These are phyloP conservation scores for Endotricha flammealis DNA, from an alignment of 2,888 invertebrate genomes.

Conservation along the genomic window DNA sequence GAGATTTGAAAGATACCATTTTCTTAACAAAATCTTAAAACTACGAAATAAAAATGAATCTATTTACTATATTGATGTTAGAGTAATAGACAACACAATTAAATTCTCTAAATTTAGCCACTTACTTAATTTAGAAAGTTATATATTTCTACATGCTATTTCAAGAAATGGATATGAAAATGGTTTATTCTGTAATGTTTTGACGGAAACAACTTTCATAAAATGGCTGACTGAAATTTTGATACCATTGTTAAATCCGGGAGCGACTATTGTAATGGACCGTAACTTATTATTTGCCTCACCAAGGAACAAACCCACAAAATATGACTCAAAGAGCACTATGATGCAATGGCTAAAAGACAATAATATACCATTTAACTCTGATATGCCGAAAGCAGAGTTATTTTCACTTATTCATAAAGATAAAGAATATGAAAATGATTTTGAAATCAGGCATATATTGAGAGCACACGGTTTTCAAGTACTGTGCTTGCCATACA, in stretches of 20 bases:
- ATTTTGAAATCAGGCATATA: slow-evolving; percentile 32
- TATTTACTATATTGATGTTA: slow-evolving; percentile 46
- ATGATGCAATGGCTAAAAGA: slow-evolving; percentile 40
- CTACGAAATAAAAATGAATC: slow-evolving; percentile 19
- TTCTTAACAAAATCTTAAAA: slow-evolving; percentile 35
- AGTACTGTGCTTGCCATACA: slow-evolving; percentile 38
- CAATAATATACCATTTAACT: slow-evolving; percentile 39
- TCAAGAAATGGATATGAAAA: slow-evolving; percentile 28
- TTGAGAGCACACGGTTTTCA: slow-evolving; percentile 41
- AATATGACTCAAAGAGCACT: slow-evolving; percentile 37
- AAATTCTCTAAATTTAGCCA: slow-evolving; percentile 22
- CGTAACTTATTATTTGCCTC: slow-evolving; percentile 27
- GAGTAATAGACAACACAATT: slow-evolving; percentile 25
- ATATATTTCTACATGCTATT: slow-evolving; percentile 33
- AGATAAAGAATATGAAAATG: slow-evolving; percentile 19
- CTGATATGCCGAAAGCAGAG: slow-evolving; percentile 38
- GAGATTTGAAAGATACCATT: slow-evolving; percentile 40
- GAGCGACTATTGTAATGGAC: slow-evolving; percentile 40
- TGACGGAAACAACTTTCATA: slow-evolving; percentile 28
- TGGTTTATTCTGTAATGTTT: slow-evolving; percentile 34
- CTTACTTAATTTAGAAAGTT: too few species aligned
- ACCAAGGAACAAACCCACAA: slow-evolving; percentile 20
- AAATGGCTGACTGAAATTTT: slow-evolving; percentile 47
- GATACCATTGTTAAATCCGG: slow-evolving; percentile 25
- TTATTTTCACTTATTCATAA: slow-evolving; percentile 39